Percentiles rank a stretch among this genome's conserved stretches.
Conservation (phyloP, 2,888 invertebrate genomes). For the Mimachlamys varia region DNA sequence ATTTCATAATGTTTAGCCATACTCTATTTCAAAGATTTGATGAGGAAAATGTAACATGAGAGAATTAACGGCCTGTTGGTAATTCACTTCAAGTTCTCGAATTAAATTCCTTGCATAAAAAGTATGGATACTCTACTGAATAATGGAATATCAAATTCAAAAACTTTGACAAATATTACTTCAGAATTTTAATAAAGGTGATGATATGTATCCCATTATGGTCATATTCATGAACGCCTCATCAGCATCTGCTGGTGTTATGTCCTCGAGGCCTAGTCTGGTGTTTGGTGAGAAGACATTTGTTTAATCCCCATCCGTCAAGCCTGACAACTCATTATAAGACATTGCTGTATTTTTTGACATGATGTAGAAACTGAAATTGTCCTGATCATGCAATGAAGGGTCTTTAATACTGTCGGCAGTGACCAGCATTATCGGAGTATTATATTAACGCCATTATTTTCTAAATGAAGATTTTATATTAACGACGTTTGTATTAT, state of each 20-base stretch:
- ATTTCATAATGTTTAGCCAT: too few species aligned
- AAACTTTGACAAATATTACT: background rate
- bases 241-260: background rate
- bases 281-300: background rate
- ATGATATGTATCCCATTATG: background rate
- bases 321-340: slow-evolving; percentile 17
- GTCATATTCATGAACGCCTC: background rate
- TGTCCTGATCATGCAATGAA: slow-evolving; percentile 36
- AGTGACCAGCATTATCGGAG: background rate
- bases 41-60: too few species aligned
- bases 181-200: background rate
- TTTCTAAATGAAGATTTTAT: slow-evolving; percentile 8
- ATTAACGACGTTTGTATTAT: slow-evolving; percentile 22
- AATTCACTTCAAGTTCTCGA: background rate
- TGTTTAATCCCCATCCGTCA: slow-evolving; percentile 15
- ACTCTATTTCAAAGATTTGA: too few species aligned
- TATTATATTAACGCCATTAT: background rate
- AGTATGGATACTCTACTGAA: background rate
- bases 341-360: slow-evolving; percentile 20
- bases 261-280: background rate
- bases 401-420: background rate
- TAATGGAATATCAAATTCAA: background rate
- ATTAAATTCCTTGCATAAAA: background rate
- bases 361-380: slow-evolving; percentile 8
- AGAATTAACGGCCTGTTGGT: too few species aligned